Base-by-base conservation (phyloP, 2,888 invertebrate species). In the Poecilobothrus nobilitatus region DNA sequence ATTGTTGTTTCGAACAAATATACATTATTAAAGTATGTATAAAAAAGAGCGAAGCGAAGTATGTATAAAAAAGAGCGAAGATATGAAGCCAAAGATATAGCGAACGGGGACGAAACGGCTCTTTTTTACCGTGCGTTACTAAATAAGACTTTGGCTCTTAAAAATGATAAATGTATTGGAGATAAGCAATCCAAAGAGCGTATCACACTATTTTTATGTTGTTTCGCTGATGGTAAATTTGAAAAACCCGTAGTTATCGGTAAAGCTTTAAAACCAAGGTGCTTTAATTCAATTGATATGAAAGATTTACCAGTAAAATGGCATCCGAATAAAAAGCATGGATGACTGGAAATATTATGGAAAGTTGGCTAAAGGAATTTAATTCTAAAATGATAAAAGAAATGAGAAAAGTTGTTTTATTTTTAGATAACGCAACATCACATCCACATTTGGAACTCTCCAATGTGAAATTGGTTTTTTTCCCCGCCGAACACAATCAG, bases 131-230 rank as follows among this genome's bases (percentile, higher is more conserved):
- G 74, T 66, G 73, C 72, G 41, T 70, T 76, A 67, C 75, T 75
- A 27, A 69, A 74, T 65, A 76, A 77, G 74, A 76, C 74, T 15
- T 66, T 75, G 61, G 70, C 73, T 15, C 71, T 75, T 9, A 76
- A 74, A 73, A 69, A 67, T 64, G 74, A 76, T 66, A 73, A 73
- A 70, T 77, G 74, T 68, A 20, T 66, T n/a, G 75, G 74, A 66
- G 76, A 75, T n/a, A 76, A 76, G 71, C 37, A 73, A 27, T 71
- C 72, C 4, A 77, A 77, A 71, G 73, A 76, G 63, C 69, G 74
- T 53, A 67, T 76, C n/a, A n/a, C n/a, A n/a, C n/a, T n/a, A n/a
- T n/a, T n/a, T n/a, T n/a, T n/a, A n/a, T n/a, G n/a, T n/a, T n/a
- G n/a, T n/a, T n/a, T n/a, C n/a, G n/a, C n/a, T n/a, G n/a, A n/a